Conservation (phyloP, 2,888 invertebrate genomes). For the Pemphredon lugubris region DNA sequence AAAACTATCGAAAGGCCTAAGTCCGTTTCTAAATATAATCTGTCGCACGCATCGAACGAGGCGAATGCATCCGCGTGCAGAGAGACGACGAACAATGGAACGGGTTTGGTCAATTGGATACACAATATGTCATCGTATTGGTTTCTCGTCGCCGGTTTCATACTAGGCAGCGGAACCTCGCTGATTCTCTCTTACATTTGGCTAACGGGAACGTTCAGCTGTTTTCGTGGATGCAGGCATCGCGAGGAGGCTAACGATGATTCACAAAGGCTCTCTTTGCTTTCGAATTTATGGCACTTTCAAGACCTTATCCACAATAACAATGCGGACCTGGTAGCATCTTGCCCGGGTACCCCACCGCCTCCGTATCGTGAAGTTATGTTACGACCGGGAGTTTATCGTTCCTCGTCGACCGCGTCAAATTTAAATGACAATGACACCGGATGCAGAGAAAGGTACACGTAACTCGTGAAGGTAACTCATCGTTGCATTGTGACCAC, state of each 20-base stretch:
- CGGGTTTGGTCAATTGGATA: slow-evolving; percentile 12
- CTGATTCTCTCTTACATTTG: slow-evolving; percentile 71
- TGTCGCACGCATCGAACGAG: background rate
- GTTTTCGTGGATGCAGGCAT: slow-evolving; percentile 19
- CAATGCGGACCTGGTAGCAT: slow-evolving; percentile 38
- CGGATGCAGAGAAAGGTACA: slow-evolving; percentile 17
- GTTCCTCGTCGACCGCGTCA: slow-evolving; percentile 13
- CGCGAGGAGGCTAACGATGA: slow-evolving; percentile 3
- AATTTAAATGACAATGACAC: slow-evolving; percentile 38
- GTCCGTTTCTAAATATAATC: background rate
- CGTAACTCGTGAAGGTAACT: slow-evolving; percentile 11
- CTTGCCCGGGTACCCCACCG: slow-evolving; percentile 76
- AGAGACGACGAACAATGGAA: background rate
- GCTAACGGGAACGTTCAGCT: slow-evolving; percentile 59
- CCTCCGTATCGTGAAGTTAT: slow-evolving; percentile 78
- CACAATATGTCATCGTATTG: slow-evolving; percentile 63
- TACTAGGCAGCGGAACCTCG: slow-evolving; percentile 68
- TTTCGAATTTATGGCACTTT: slow-evolving; percentile 65
- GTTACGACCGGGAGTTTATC: slow-evolving; percentile 64
- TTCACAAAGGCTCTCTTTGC: slow-evolving; percentile 67
- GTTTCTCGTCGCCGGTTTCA: slow-evolving; percentile 71
- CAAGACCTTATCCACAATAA: slow-evolving; percentile 40
- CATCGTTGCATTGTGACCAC: slow-evolving; percentile 9
- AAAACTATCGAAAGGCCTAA: background rate
- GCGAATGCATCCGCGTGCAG: background rate